These are phyloP conservation scores for Invenusta paracnida DNA, from an alignment of 2,888 invertebrate species.

Conservation along the genomic window DNA sequence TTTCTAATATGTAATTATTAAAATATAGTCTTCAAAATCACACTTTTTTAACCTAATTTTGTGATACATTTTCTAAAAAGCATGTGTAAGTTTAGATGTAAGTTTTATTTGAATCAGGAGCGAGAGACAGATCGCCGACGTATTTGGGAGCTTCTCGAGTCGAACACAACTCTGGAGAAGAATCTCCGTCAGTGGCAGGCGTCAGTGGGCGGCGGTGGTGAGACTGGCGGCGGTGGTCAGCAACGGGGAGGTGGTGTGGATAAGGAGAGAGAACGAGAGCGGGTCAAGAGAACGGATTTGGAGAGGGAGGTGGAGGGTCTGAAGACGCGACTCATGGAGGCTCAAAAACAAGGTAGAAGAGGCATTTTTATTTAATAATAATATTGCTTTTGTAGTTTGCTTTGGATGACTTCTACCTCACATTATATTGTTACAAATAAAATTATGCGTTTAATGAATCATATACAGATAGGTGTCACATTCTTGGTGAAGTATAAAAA, in stretches of 20 bases:
- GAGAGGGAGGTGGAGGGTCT: constrained; percentile 34
- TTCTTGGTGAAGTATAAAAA: too few relatives aligned
- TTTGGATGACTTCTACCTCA: background rate
- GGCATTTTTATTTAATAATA: too few relatives aligned
- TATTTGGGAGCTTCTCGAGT: constrained; percentile 22
- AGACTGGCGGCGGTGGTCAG: background rate
- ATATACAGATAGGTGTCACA: too few relatives aligned
- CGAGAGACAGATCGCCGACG: constrained; percentile 31
- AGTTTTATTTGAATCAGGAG: background rate
- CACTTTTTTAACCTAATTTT: too few relatives aligned
- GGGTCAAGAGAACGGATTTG: background rate
- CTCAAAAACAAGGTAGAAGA: constrained; percentile 30
- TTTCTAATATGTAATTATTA: too few relatives aligned
- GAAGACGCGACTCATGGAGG: constrained; percentile 35
- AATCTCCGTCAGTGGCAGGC: background rate
- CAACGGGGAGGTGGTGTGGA: background rate
- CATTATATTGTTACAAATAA: background rate
- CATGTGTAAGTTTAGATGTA: too few relatives aligned
- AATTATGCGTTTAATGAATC: background rate
- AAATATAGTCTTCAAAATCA: too few relatives aligned
- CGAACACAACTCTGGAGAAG: background rate
- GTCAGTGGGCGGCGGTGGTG: background rate
- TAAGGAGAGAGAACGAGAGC: background rate
- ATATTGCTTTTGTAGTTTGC: background rate
- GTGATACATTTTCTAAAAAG: too few relatives aligned